A percentile compares a stretch with the other conserved stretches of the same genome.
These are phyloP conservation scores for Thymelicus lineola DNA, from an alignment of 2,888 invertebrate species.

Conservation along the genomic window DNA sequence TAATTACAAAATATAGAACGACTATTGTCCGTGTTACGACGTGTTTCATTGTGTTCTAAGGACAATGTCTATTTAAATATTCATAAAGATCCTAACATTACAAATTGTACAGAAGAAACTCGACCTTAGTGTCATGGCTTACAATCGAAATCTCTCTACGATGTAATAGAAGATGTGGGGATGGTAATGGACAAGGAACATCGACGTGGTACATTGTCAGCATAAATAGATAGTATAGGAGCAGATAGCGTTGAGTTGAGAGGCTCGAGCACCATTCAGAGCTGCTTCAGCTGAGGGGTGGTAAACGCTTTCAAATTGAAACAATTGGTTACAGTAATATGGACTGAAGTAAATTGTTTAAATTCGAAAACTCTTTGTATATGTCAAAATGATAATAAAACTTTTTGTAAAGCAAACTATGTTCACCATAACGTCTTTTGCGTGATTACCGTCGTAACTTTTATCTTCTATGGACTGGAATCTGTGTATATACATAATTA, in stretches of 20 bases:
- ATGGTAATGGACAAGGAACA: not conserved
- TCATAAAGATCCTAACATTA: not conserved
- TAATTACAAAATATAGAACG: conserved; percentile 34
- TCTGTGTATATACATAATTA: too few species aligned
- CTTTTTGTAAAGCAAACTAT: too few species aligned
- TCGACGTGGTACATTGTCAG: conserved; percentile 14
- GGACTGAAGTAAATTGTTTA: conserved; percentile 6
- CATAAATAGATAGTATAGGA: conserved; percentile 17
- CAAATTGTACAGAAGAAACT: not conserved
- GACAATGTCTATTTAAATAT: conserved; percentile 12
- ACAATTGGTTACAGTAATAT: conserved; percentile 10
- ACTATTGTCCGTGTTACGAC: conserved; percentile 30
- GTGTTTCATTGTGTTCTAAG: conserved; percentile 27
- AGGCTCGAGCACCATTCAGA: conserved; percentile 26
- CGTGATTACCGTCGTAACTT: too few species aligned
- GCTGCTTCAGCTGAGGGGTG: conserved; percentile 11
- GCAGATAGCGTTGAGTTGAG: conserved; percentile 32
- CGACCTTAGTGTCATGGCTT: not conserved
- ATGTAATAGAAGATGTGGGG: not conserved
- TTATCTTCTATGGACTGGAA: too few species aligned
- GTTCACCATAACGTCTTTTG: too few species aligned
- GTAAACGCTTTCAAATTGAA: conserved; percentile 5
- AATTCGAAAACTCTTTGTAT: not conserved
- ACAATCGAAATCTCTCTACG: not conserved
- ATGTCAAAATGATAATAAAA: not conserved